Base-by-base conservation (phyloP, 2,113 vertebrate species). In the Capra hircus region DNA sequence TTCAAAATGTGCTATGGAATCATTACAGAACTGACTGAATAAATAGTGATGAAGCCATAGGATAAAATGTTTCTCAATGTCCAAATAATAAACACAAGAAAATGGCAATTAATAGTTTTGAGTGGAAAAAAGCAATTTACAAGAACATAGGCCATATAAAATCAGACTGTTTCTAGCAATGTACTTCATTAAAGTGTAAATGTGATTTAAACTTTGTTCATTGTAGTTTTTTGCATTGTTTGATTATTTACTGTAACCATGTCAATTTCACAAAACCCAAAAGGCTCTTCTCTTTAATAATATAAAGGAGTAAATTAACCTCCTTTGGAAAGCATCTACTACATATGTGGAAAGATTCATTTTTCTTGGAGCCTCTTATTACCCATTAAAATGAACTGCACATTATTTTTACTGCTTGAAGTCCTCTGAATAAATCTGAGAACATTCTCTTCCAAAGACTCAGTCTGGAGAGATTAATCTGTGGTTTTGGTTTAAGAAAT, bases 401-500 rank as follows among this genome's bases (percentile, higher is more conserved):
- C 62, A 59, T 95, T 92, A 82, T 64, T 97, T 97, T 98, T 96
- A 92, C n/a, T 87, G 67, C 57, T 89, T 30, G 15, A 71, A 77
- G 55, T 71, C 28, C n/a, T 85, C 30, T 57, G 55, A 83, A 86
- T 93, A 85, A 94, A 96, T 94, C 2, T 90, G 62, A 50, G 17
- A 36, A 23, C 89, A 15, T 82, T 93, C 77, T 88, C 28, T 36
- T 91, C 55, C 36, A 89, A 80, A 91, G 91, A 36, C 10, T 91
- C 89, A 43, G 23, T 90, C 80, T 12, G 89, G 67, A 90, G 85
- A 98, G 92, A 96, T 94, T 97, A 98, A 92, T 94, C 77, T 77
- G 52, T 96, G 96, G 93, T 92, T 98, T 92, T 17, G 19, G 55
- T 59, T 98, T 98, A 96, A 97, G 96, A 98, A 96, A 96, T 77